These are phyloP conservation scores for Neomicropteryx cornuta DNA, from an alignment of 1,140 invertebrate genomes.

Conservation along the genomic window DNA sequence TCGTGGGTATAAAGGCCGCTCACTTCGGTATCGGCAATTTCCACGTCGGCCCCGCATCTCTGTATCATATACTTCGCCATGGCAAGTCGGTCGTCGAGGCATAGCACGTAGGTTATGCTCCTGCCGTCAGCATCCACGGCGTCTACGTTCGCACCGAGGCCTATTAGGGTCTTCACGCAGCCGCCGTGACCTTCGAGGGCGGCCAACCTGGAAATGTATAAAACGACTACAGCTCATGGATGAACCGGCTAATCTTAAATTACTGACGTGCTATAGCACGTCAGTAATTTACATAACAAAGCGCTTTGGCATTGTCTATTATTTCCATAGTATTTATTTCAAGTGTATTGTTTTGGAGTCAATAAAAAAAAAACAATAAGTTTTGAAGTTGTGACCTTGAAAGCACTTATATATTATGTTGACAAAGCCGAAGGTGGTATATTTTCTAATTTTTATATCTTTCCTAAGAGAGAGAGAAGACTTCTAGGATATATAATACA, in stretches of 20 bases:
- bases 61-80: constrained; percentile 76
- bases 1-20: constrained; percentile 32
- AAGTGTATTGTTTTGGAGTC: too few species aligned
- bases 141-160: constrained; percentile 76
- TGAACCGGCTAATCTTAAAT: not conserved
- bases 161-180: constrained; percentile 61
- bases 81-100: constrained; percentile 78
- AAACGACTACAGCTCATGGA: constrained; percentile 4
- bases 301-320: too few species aligned
- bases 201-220: constrained; percentile 48
- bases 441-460: too few species aligned
- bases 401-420: too few species aligned
- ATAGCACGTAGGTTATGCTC: constrained; percentile 83
- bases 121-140: constrained; percentile 86
- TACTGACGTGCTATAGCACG: too few species aligned
- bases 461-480: too few species aligned
- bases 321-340: too few species aligned
- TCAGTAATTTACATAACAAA: too few species aligned
- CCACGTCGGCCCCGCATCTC: constrained; percentile 68
- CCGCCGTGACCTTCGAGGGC: constrained; percentile 80
- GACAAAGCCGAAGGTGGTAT: too few species aligned
- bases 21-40: constrained; percentile 80
- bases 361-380: too few species aligned
- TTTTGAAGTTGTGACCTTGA: too few species aligned
- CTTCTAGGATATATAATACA: too few species aligned